A percentile compares a stretch with the other conserved stretches of the same genome.
Evolutionary conservation across 2,113 vertebrate species (phyloP).

Genomic region (Heliornis fulica): DNA sequence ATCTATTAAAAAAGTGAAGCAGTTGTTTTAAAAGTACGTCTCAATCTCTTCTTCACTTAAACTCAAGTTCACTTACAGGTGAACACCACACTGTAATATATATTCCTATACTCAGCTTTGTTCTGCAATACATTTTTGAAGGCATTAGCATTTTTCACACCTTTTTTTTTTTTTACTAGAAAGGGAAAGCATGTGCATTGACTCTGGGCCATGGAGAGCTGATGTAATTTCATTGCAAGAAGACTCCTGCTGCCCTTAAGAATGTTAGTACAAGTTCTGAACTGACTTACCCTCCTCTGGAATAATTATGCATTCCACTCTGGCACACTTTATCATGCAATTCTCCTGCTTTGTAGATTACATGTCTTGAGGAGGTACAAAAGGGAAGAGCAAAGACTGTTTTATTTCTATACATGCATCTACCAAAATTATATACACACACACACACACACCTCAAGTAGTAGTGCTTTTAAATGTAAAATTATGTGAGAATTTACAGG

Average conservation of each 20-base stretch:
- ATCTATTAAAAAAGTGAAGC: background rate
- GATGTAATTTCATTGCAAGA: constrained; percentile 64
- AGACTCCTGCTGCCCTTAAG: constrained; percentile 52
- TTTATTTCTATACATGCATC: constrained; percentile 42
- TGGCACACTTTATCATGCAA: constrained; percentile 61
- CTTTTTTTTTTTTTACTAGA: constrained; percentile 57
- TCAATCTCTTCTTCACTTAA: background rate
- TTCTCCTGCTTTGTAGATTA: constrained; percentile 64
- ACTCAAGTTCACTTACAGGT: background rate
- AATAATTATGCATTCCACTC: constrained; percentile 66
- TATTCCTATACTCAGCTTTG: background rate
- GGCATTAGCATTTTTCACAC: constrained; percentile 56
- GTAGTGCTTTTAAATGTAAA: constrained; percentile 49
- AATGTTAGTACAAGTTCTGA: constrained; percentile 69
- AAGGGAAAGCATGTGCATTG: constrained; percentile 55
- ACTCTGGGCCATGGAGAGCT: constrained; percentile 36
- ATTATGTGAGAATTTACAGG: constrained; percentile 56
- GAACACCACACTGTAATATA: background rate
- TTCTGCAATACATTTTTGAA: background rate
- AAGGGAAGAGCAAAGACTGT: constrained; percentile 57
- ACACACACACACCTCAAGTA: constrained; percentile 33
- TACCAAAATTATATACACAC: constrained; percentile 41
- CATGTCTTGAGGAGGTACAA: constrained; percentile 62
- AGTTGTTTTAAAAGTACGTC: background rate
- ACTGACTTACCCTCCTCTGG: constrained; percentile 67